Percentiles rank a stretch among this genome's conserved stretches.
Evolutionary conservation across 2,113 vertebrate species (phyloP).

Genomic region (Pygoscelis adeliae): DNA sequence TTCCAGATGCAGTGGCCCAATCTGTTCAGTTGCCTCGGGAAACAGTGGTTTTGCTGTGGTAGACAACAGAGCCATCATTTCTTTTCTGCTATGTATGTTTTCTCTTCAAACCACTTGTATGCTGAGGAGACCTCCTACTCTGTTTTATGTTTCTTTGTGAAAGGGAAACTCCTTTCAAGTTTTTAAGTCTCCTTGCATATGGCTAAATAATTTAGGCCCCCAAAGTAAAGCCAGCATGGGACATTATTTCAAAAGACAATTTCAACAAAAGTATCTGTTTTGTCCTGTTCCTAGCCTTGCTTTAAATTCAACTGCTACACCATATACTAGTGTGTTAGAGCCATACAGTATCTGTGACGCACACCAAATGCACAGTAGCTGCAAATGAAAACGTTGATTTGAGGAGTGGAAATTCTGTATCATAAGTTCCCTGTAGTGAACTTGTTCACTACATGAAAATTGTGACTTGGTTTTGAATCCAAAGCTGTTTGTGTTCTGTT

Average conservation of each 20-base stretch:
- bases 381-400: background rate
- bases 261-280: background rate
- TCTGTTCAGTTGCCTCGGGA: background rate
- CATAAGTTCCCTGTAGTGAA: background rate
- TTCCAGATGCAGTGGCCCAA: background rate
- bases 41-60: background rate
- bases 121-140: background rate
- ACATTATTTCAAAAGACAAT: background rate
- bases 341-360: accelerated
- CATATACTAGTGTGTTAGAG: background rate
- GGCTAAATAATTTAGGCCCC: background rate
- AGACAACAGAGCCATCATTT: background rate
- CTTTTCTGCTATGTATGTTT: background rate
- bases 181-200: background rate
- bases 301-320: background rate
- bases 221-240: background rate
- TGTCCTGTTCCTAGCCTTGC: background rate
- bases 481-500: background rate
- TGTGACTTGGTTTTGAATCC: background rate
- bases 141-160: background rate
- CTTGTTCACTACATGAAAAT: background rate
- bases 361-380: background rate
- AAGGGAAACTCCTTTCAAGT: background rate
- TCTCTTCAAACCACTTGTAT: background rate
- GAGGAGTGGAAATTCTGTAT: background rate